These are phyloP conservation scores for Pantherophis alleghaniensis DNA, from an alignment of 2,797 vertebrate species.

Conservation along the genomic window DNA sequence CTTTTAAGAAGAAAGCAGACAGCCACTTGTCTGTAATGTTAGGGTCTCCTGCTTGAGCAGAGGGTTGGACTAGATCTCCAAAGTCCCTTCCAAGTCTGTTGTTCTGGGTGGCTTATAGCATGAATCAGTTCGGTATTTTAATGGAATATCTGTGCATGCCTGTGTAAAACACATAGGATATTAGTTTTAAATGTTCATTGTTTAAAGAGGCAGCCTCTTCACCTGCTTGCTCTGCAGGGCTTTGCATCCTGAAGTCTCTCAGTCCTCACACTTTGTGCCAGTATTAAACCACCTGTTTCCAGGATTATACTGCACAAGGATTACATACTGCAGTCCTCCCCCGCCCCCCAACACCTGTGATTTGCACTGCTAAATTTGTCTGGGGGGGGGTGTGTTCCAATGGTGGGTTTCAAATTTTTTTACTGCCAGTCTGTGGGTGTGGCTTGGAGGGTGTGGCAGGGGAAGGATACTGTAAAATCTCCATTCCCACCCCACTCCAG, in stretches of 20 bases:
- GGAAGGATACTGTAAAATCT: too few species aligned
- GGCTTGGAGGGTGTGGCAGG: too few species aligned
- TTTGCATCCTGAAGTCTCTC: background rate
- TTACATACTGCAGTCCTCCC: fast-evolving
- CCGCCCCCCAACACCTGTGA: background rate
- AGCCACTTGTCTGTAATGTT: background rate
- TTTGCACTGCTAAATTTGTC: background rate
- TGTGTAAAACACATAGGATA: too few species aligned
- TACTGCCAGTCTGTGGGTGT: too few species aligned
- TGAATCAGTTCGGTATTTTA: background rate
- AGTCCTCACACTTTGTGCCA: too few species aligned
- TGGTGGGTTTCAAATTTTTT: too few species aligned
- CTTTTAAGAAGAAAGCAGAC: background rate
- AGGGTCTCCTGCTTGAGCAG: background rate
- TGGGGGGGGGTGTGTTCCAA: too few species aligned
- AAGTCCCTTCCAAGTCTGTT: too few species aligned
- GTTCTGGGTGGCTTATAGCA: too few species aligned
- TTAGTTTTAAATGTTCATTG: background rate
- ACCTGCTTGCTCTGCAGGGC: background rate
- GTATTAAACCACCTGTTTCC: background rate
- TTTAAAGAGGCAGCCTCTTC: background rate
- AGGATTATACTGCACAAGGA: background rate
- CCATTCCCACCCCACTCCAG: too few species aligned
- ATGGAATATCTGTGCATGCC: background rate
- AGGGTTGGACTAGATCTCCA: background rate